Conservation (phyloP, 2,888 invertebrate species). For the Drosophila longiperda region DNA sequence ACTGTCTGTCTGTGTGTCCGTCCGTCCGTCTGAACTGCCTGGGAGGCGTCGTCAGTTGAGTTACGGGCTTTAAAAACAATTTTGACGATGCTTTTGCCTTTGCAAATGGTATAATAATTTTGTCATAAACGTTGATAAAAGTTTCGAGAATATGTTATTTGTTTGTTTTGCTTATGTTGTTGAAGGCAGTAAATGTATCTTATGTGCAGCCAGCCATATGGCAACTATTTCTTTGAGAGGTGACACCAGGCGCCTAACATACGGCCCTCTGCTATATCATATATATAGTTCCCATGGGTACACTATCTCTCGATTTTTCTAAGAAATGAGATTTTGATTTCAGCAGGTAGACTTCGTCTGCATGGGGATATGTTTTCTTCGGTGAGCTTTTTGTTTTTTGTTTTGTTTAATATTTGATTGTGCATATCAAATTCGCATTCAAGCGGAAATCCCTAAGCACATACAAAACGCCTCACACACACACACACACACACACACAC, state of each 20-base stretch:
- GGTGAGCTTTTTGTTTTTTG: not conserved
- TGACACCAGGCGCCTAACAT: not conserved
- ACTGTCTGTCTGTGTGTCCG: conserved; percentile 2
- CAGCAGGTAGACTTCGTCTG: not conserved
- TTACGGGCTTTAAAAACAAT: conserved; percentile 79
- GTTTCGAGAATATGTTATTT: not conserved
- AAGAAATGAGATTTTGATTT: not conserved
- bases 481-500: conserved; percentile 2
- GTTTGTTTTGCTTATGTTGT: not conserved
- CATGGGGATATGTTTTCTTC: conserved; percentile 4
- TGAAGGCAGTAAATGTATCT: not conserved
- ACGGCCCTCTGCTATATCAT: not conserved
- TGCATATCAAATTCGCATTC: conserved; percentile 79
- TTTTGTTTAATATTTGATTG: conserved; percentile 73
- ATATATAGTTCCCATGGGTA: not conserved
- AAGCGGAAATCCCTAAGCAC: conserved; percentile 77
- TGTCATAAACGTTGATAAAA: not conserved
- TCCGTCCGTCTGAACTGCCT: conserved; percentile 5
- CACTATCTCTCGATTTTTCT: not conserved
- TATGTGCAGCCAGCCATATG: not conserved
- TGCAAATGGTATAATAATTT: not conserved
- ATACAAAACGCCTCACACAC: conserved; percentile 59
- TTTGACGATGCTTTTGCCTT: conserved; percentile 59
- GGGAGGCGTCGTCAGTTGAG: conserved; percentile 47
- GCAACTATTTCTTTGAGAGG: not conserved